phyloP scores from a whole-genome alignment of 2,797 vertebrate genomes.

The Carduelis carduelis region DNA sequence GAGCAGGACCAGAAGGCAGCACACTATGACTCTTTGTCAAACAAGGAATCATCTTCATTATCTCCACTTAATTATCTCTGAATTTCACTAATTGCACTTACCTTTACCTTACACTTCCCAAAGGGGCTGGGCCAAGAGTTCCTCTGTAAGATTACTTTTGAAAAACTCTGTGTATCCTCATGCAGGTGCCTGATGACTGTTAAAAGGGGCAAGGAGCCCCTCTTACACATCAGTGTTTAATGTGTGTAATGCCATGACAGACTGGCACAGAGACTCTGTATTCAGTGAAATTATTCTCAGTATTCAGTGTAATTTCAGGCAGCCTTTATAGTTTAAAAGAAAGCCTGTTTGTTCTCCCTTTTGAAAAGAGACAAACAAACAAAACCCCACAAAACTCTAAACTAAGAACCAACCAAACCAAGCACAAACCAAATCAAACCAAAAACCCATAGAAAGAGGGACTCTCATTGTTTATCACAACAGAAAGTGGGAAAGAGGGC shows the following conservation, averaged over 20 bases:
- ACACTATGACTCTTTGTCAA: not conserved
- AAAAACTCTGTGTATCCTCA: not conserved
- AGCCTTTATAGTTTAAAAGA: not conserved
- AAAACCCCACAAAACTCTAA: not conserved
- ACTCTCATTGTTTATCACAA: not conserved
- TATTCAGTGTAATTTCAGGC: not conserved
- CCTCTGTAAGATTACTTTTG: not conserved
- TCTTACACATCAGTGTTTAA: not conserved
- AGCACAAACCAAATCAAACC: not conserved
- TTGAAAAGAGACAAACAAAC: not conserved
- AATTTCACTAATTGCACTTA: slow-evolving; percentile 38
- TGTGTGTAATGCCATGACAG: not conserved
- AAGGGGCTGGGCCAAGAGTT: not conserved
- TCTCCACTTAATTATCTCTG: not conserved
- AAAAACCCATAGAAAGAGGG: not conserved
- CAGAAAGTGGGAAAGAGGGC: not conserved
- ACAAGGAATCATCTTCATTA: slow-evolving; percentile 32
- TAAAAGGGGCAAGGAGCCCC: not conserved
- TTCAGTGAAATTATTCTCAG: not conserved
- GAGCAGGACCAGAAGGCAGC: slow-evolving; percentile 12
- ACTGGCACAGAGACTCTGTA: not conserved
- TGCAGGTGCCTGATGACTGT: not conserved
- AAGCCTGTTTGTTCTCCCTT: not conserved
- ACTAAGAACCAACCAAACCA: not conserved
- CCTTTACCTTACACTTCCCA: not conserved